phyloP scores from a whole-genome alignment of 2,888 invertebrate species.

The Drosophila mayaguana region DNA sequence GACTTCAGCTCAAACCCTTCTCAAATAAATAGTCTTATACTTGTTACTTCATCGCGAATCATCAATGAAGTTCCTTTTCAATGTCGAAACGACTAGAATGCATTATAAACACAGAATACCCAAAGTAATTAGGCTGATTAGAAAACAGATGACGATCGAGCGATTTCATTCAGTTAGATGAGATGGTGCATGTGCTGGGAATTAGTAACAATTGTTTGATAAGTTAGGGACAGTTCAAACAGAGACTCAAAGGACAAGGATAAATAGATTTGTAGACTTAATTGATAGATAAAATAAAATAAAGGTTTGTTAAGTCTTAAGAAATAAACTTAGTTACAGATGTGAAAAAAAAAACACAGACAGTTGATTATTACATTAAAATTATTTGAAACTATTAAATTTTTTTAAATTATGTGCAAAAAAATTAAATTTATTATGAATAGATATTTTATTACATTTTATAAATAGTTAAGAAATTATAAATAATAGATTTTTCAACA shows the following conservation, averaged over 20 bases:
- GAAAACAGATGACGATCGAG: neutral
- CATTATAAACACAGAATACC: neutral
- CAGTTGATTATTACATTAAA: neutral
- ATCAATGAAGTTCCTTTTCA: neutral
- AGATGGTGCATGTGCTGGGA: slow-evolving; percentile 29
- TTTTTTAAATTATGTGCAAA: slow-evolving; percentile 4
- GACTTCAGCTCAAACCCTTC: neutral
- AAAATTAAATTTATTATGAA: neutral
- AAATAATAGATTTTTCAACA: neutral
- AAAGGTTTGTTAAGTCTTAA: slow-evolving; percentile 13
- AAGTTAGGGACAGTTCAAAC: slow-evolving; percentile 29
- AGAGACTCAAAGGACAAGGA: slow-evolving; percentile 25
- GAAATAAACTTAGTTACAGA: slow-evolving; percentile 1
- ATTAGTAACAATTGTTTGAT: slow-evolving; percentile 42
- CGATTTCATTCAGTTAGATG: slow-evolving; percentile 14
- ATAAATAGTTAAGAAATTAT: neutral
- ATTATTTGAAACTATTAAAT: neutral
- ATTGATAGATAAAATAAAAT: slow-evolving; percentile 1
- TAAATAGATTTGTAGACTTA: slow-evolving; percentile 14
- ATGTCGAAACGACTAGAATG: neutral
- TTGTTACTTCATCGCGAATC: neutral
- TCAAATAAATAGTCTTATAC: neutral
- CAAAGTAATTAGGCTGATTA: neutral
- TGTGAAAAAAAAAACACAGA: neutral
- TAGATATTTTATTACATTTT: too few relatives aligned